Evolutionary conservation across 1,140 invertebrate species (phyloP).

Genomic region (Rhopalosiphum padi): DNA sequence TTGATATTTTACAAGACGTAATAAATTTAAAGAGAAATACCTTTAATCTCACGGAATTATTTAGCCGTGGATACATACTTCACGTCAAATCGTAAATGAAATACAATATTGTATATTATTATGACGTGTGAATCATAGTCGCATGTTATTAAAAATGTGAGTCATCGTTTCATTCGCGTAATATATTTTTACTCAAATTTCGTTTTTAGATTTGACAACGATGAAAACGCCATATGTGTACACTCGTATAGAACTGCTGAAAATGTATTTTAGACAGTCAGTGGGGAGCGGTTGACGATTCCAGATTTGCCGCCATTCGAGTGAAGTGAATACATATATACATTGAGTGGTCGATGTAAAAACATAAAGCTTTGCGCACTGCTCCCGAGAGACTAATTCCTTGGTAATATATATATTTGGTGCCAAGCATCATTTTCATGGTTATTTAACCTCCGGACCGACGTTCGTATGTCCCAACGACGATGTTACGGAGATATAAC

Average conservation of each 20-base stretch:
- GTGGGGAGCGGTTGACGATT: background rate
- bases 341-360: background rate
- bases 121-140: background rate
- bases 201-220: background rate
- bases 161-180: background rate
- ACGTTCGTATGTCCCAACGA: background rate
- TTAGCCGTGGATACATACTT: background rate
- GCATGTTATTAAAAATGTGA: background rate
- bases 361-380: background rate
- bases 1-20: background rate
- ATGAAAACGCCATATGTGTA: background rate
- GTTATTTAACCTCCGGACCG: background rate
- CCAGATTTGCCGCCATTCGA: background rate
- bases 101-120: background rate
- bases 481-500: background rate
- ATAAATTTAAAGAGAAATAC: background rate
- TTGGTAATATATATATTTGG: background rate
- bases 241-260: background rate
- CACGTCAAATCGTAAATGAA: background rate
- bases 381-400: conserved; percentile 29
- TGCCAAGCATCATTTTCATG: background rate
- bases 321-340: background rate
- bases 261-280: background rate
- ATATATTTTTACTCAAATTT: background rate
- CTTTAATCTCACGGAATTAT: background rate